phyloP scores from a whole-genome alignment of 2,113 vertebrate genomes.

The Cyanocitta stelleri region DNA sequence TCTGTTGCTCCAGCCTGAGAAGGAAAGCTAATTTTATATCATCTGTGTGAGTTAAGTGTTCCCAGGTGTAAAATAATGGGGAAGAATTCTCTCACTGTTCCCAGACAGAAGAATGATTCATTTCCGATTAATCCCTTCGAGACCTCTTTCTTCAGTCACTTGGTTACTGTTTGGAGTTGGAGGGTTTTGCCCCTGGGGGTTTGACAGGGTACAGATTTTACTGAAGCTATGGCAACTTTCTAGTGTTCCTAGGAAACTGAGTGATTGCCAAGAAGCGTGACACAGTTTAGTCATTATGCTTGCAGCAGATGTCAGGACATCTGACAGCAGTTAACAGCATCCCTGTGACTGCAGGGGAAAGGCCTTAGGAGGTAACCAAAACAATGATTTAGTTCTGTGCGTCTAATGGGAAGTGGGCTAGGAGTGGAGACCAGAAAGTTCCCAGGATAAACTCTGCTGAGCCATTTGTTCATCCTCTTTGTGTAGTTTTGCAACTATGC shows the following conservation, averaged over 20 bases:
- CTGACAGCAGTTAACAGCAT: not conserved
- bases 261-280: not conserved
- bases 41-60: not conserved
- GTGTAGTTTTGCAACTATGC: not conserved
- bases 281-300: not conserved
- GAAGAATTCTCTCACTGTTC: constrained; percentile 2
- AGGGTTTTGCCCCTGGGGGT: not conserved
- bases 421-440: not conserved
- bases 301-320: not conserved
- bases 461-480: not conserved
- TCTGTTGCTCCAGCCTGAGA: not conserved
- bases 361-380: not conserved
- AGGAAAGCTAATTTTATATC: not conserved
- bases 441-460: not conserved
- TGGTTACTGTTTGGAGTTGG: not conserved
- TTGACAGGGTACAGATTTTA: not conserved
- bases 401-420: not conserved
- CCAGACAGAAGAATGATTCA: not conserved
- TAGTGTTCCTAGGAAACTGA: not conserved
- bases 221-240: not conserved
- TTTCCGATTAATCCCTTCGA: not conserved
- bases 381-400: not conserved
- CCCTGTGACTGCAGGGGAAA: not conserved
- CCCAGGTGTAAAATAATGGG: not conserved
- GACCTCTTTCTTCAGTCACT: not conserved